Conservation (phyloP, 1,140 invertebrate species). For the Frieseomelitta varia region DNA sequence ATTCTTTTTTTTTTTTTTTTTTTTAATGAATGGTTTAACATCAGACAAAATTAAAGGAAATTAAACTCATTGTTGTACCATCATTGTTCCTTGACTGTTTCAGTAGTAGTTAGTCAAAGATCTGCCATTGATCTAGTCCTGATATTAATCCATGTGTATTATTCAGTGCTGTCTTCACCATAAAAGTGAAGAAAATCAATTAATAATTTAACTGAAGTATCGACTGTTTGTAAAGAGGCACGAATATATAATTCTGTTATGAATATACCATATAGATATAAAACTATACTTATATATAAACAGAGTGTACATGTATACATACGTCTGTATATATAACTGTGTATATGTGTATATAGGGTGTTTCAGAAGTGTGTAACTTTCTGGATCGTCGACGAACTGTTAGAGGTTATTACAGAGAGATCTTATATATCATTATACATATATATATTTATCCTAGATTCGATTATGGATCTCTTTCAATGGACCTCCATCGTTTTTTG, state of each 20-base stretch:
- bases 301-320: conserved; percentile 27
- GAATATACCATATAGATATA: conserved; percentile 28
- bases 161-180: conserved; percentile 53
- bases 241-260: conserved; percentile 62
- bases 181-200: conserved; percentile 35
- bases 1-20: neutral
- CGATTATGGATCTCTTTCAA: too few species aligned
- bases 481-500: conserved; percentile 8
- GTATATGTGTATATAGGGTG: conserved; percentile 37
- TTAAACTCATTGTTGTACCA: conserved; percentile 34
- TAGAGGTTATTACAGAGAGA: neutral
- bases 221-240: conserved; percentile 72
- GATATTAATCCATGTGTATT: conserved; percentile 36
- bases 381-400: neutral
- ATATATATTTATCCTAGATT: neutral
- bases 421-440: neutral
- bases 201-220: conserved; percentile 49
- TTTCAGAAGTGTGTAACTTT: conserved; percentile 18
- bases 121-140: conserved; percentile 44
- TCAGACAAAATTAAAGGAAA: neutral
- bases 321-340: conserved; percentile 23
- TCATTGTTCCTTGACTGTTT: conserved; percentile 46
- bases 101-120: conserved; percentile 27
- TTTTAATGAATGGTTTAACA: neutral
- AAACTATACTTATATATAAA: neutral